Conservation (phyloP, 1,140 invertebrate species). For the Lepidurus packardi region DNA sequence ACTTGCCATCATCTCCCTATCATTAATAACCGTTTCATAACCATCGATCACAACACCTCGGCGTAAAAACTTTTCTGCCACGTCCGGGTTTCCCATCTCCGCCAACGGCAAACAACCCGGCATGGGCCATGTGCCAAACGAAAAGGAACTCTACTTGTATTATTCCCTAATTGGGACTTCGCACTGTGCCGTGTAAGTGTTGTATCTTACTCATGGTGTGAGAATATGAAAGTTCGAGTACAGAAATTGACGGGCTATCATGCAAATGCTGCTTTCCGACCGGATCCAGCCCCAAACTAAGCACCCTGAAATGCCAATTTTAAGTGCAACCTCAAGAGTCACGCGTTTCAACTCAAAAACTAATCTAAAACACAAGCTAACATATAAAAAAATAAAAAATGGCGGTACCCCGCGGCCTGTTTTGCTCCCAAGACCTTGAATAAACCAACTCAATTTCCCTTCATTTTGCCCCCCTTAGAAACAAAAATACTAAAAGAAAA, state of each 20-base stretch:
- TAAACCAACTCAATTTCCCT: background rate
- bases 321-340: background rate
- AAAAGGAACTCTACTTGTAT: background rate
- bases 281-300: background rate
- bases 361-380: background rate
- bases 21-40: constrained; percentile 20
- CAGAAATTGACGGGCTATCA: background rate
- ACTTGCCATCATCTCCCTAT: constrained; percentile 9
- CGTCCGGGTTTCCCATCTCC: background rate
- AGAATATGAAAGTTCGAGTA: background rate
- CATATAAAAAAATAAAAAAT: background rate
- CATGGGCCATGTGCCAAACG: background rate
- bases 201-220: background rate
- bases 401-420: background rate
- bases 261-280: background rate
- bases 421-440: background rate
- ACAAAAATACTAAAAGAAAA: background rate
- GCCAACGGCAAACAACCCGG: constrained; percentile 1
- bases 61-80: background rate
- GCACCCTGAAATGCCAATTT: background rate
- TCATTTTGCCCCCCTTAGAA: background rate
- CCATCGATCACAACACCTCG: constrained; percentile 17
- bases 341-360: background rate
- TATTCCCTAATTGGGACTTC: constrained; percentile 1
- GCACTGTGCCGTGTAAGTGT: background rate